These are phyloP conservation scores for Chloropsis cyanopogon DNA, from an alignment of 2,113 vertebrate genomes.

Conservation along the genomic window DNA sequence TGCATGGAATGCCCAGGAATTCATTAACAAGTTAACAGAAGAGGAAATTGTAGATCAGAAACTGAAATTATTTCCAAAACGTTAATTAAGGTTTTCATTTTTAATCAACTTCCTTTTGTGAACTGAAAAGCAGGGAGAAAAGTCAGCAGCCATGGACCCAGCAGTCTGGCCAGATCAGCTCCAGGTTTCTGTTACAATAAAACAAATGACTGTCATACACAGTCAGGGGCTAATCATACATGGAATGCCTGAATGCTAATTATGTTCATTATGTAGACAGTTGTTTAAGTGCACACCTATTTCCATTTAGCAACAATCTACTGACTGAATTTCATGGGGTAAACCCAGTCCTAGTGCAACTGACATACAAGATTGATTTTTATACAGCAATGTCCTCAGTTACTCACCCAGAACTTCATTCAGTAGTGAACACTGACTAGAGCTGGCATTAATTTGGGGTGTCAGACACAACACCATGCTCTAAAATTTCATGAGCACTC, in stretches of 20 bases:
- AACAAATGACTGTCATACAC: neutral
- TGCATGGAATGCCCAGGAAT: neutral
- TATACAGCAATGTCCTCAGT: neutral
- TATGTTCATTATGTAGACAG: neutral
- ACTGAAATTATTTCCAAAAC: neutral
- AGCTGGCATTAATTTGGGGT: neutral
- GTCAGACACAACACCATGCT: neutral
- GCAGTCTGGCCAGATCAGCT: neutral
- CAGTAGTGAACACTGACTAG: neutral
- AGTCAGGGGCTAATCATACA: neutral
- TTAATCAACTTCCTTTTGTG: neutral
- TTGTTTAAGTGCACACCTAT: neutral
- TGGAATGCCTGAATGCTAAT: neutral
- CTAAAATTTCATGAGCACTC: neutral
- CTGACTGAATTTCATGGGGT: neutral
- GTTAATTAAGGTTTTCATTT: neutral
- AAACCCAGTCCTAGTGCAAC: neutral
- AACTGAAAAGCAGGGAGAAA: neutral
- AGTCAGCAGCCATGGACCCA: neutral
- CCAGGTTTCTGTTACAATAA: neutral
- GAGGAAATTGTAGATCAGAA: neutral
- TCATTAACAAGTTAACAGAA: neutral
- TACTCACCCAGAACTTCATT: neutral
- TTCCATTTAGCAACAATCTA: neutral
- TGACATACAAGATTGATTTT: neutral